These are phyloP conservation scores for Odontophorus gujanensis DNA, from an alignment of 2,113 vertebrate genomes.

Conservation along the genomic window DNA sequence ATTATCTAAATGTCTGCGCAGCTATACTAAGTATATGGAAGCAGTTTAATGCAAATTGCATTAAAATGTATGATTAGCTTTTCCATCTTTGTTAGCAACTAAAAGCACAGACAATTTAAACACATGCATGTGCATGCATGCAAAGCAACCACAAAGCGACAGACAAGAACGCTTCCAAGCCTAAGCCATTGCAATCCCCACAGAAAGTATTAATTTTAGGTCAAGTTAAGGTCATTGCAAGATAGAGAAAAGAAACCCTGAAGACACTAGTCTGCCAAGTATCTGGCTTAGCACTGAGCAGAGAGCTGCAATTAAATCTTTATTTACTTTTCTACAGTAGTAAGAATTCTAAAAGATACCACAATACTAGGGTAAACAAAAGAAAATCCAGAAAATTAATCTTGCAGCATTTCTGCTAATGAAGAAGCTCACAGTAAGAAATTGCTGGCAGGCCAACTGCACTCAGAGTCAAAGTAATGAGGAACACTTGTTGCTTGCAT, in stretches of 20 bases:
- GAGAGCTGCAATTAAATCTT: not conserved
- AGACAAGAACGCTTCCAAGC: not conserved
- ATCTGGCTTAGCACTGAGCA: not conserved
- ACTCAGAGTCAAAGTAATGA: not conserved
- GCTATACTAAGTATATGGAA: not conserved
- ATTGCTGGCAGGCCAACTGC: not conserved
- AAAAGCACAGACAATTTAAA: not conserved
- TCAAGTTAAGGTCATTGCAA: conserved; percentile 44
- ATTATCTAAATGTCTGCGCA: not conserved
- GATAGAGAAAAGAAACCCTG: not conserved
- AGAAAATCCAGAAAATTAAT: not conserved
- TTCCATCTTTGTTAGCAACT: not conserved
- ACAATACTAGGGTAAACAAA: not conserved
- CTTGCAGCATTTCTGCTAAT: conserved; percentile 1
- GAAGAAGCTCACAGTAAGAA: conserved; percentile 5
- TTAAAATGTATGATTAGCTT: not conserved
- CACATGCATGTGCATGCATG: not conserved
- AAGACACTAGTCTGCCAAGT: not conserved
- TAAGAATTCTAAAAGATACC: conserved; percentile 5
- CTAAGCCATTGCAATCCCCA: not conserved
- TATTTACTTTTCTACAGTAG: conserved; percentile 2
- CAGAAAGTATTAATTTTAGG: conserved; percentile 16
- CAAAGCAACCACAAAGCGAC: not conserved
- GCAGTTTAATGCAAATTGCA: not conserved
- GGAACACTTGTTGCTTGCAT: not conserved